phyloP scores from a whole-genome alignment of 1,140 invertebrate genomes.

The Lasioglossum albipes region DNA sequence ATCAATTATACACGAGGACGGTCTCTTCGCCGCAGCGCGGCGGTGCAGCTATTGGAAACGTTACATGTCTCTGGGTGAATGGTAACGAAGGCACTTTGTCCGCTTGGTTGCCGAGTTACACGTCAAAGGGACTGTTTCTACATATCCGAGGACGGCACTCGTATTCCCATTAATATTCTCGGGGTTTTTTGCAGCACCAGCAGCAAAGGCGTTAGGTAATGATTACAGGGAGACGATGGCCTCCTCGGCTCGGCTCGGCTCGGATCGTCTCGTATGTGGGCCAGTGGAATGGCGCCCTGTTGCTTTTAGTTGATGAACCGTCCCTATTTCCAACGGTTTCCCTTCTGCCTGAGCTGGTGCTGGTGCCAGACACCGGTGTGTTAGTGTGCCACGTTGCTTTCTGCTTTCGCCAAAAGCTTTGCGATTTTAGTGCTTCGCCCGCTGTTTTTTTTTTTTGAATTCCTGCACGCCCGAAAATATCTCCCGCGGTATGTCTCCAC shows the following conservation, averaged over 20 bases:
- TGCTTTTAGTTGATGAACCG: slow-evolving; percentile 70
- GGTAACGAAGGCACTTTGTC: slow-evolving; percentile 21
- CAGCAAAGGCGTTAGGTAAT: slow-evolving; percentile 19
- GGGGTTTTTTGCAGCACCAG: slow-evolving; percentile 10
- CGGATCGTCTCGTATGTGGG: slow-evolving; percentile 57
- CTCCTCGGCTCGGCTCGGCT: slow-evolving; percentile 27
- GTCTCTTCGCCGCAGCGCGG: too few relatives aligned
- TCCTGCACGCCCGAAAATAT: neutral
- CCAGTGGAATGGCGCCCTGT: slow-evolving; percentile 59
- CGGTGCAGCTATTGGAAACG: neutral
- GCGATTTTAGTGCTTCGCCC: slow-evolving; percentile 1
- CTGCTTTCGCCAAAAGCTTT: neutral
- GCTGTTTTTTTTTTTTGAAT: neutral
- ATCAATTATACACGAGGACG: neutral
- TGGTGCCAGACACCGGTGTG: neutral
- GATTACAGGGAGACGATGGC: slow-evolving; percentile 46
- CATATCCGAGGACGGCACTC: neutral
- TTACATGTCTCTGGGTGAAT: neutral
- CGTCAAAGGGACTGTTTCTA: slow-evolving; percentile 1
- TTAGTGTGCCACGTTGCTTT: neutral
- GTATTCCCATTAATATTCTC: slow-evolving; percentile 28
- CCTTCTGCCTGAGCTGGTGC: slow-evolving; percentile 21
- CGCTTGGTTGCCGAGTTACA: neutral
- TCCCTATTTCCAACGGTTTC: slow-evolving; percentile 39
- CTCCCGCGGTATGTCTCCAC: neutral